Base-by-base conservation (phyloP, 2,113 vertebrate genomes). In the Tringa solitaria region DNA sequence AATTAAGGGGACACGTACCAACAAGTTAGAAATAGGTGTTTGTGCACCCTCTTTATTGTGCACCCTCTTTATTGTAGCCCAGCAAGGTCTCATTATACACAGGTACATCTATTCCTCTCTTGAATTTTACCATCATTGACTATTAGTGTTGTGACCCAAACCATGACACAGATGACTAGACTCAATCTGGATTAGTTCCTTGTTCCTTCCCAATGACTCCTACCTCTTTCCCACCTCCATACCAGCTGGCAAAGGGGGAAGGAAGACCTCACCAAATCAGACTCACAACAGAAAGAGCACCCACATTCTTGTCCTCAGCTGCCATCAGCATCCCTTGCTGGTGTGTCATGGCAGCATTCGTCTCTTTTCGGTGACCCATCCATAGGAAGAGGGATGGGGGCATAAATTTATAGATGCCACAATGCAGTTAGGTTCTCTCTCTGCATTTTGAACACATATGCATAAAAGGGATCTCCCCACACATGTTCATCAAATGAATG, bases 41-140 rank as follows among this genome's bases (percentile, higher is more conserved):
- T 41, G 27, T 61, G 39, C n/a, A n/a, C 32, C 13, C 46, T 11
- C 2, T 2, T 14, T 24, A 0, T 11, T 7, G 53, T 14, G n/a
- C n/a, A n/a, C 32, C 13, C 46, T 11, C 2, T 2, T 14, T 24
- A 0, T 11, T 7, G 53, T 14, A 73, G 59, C 22, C 63, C 77
- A 1, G 3, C 3, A 26, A n/a, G 50, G 18, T 23, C 77, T 54
- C 37, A 3, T 14, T 26, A 45, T 6, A 19, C 48, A 8, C 1
- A 69, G 72, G 23, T 33, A 41, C n/a, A 32, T 9, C 79, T 16
- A 10, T 21, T 48, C 30, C 30, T 33, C 45, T 39, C 75, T 41
- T 20, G 75, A 65, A 45, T 84, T 70, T 53, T 18, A 17, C 43
- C 84, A 33, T 18, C 27, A 1, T 14, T 48, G 21, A 16, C 57